A percentile compares a stretch with the other conserved stretches of the same genome.
These are phyloP conservation scores for Cinara cedri DNA, from an alignment of 2,888 invertebrate species.

Conservation along the genomic window DNA sequence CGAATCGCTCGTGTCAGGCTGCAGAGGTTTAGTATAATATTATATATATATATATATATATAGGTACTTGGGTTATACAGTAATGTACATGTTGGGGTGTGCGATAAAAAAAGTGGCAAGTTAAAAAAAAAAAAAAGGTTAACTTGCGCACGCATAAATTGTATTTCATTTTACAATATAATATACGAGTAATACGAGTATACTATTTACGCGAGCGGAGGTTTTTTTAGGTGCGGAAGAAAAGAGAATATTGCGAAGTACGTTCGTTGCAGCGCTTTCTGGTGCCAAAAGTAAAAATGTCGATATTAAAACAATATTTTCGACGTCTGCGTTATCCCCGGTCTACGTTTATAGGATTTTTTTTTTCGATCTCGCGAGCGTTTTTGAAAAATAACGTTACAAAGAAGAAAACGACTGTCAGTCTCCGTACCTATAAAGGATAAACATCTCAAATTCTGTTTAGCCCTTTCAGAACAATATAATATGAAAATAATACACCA, in stretches of 20 bases:
- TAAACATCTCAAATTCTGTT: slow-evolving; percentile 18
- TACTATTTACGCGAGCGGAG: not conserved
- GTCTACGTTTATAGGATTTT: too few relatives aligned
- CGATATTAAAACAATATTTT: not conserved
- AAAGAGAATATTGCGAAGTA: too few relatives aligned
- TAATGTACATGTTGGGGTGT: too few relatives aligned
- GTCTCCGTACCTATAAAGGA: not conserved
- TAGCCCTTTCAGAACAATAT: not conserved
- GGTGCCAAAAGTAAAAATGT: not conserved
- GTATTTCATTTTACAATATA: too few relatives aligned
- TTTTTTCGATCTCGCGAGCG: not conserved
- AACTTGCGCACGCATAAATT: too few relatives aligned
- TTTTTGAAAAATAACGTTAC: slow-evolving; percentile 10
- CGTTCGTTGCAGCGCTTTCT: not conserved
- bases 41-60: not conserved
- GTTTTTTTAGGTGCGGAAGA: too few relatives aligned
- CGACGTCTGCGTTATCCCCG: too few relatives aligned
- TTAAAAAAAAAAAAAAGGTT: too few relatives aligned
- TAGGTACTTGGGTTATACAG: too few relatives aligned
- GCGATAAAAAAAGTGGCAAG: slow-evolving; percentile 6
- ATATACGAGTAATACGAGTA: too few relatives aligned
- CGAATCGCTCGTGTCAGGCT: not conserved
- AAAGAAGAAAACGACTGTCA: not conserved
- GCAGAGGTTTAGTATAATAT: not conserved
- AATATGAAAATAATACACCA: slow-evolving; percentile 10